Evolutionary conservation across 2,113 vertebrate species (phyloP), one percentile per base, ranked within the genome.

Genomic region (Sporophila hypoxantha): DNA sequence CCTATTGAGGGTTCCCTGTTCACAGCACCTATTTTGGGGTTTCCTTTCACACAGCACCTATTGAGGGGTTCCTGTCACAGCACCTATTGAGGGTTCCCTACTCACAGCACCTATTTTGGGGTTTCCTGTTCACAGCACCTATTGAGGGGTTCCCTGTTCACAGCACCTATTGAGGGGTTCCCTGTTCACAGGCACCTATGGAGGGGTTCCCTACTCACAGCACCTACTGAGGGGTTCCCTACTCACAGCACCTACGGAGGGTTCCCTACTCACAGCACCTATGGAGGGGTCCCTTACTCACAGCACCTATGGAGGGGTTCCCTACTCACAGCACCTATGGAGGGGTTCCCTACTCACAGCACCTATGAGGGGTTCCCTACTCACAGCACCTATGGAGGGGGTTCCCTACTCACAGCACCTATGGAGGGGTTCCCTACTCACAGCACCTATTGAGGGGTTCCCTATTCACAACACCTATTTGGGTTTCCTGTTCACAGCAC

Each of bases 281-380:
- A 8, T 20, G 5, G 17, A 55, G 30, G 30, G 19, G 22, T 29
- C 21, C 6, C 30, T n/a, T n/a, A 14, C 1, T 27, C 65, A 61
- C 17, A 29, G 1, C 12, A 3, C 13, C 6, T 12, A 8, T n/a
- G n/a, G n/a, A n/a, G n/a, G n/a, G 17, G 25, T n/a, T n/a, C 20
- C 6, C 29, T 7, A 17, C 3, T 14, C 65, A 57, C 17, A 29
- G 1, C 12, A 2, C 12, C 6, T 19, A 18, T 19, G 8, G 10
- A 32, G 30, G 53, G 32, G n/a, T n/a, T n/a, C n/a, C n/a, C n/a
- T n/a, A n/a, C 20, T n/a, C 66, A 61, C 17, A 29, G 1, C 11
- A 3, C 14, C 6, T 13, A 8, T 20, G 17, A 55, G 30, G 30
- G 19, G 22, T 29, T 34, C 21, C 6, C 30, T n/a, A 14, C 1